Base-by-base conservation (phyloP, 2,888 invertebrate species). In the Proisotoma minuta region DNA sequence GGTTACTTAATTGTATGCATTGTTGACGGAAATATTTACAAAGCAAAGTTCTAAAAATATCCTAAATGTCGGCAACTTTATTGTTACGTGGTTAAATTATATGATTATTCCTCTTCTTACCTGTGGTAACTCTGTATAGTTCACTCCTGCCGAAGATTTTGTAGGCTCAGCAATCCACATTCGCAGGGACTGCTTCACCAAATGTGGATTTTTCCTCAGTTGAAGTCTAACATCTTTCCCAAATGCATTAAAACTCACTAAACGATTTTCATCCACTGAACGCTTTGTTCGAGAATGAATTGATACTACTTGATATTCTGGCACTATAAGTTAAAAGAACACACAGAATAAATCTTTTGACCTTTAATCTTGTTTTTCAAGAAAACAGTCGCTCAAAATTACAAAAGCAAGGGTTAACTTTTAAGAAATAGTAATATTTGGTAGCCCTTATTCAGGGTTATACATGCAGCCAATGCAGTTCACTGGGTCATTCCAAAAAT, bases 241-340 rank as follows among this genome's bases (percentile, higher is more conserved):
- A 75, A 93, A 92, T 59, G 89, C 92, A 76, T 85, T 85, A 75
- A 93, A 80, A 73, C 87, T 85, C 57, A 91, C 84, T 77, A 81
- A 82, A 69, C 83, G 82, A 71, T 84, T 84, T 75, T 82, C 82
- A 59, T 80, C 78, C 23, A 54, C 15, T 68, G 80, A 78, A 47
- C 77, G 78, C 60, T 72, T 72, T 58, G 69, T 70, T 59, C 76
- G 63, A 29, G 75, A 71, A 61, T 74, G 71, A 69, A 92, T 82
- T 71, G 87, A 85, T 59, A 92, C 85, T 74, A 91, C 82, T 81
- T 92, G 89, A 79, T 93, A 93, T 73, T 87, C 83, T 68, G 93
- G 93, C 75, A 93, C 85, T 85, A 75, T 4, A 75, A 76, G 63
- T 62, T 58, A n/a, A 56, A 68, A 71, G 43, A 54, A 63, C n/a